Evolutionary conservation across 2,113 vertebrate genomes (phyloP).

Genomic region (Dromaius novaehollandiae): DNA sequence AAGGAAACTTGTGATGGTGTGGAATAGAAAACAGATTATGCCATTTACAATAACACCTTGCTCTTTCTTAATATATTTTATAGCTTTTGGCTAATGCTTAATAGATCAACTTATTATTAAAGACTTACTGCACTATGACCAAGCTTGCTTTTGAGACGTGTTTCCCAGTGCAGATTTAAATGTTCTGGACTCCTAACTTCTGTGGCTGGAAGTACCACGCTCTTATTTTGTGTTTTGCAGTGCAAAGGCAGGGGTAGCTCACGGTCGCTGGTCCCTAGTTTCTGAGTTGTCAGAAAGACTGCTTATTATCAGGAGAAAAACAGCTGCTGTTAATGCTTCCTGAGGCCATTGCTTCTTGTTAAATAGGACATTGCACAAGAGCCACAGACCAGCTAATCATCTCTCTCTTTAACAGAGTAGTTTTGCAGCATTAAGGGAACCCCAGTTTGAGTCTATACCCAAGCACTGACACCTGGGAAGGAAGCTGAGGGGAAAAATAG

Average conservation of each 20-base stretch:
- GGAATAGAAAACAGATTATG: background rate
- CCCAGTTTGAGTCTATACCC: accelerated
- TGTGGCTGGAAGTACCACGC: too few relatives aligned
- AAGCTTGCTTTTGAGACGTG: background rate
- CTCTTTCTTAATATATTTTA: background rate
- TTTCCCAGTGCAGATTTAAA: background rate
- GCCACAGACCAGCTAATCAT: background rate
- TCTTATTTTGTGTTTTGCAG: background rate
- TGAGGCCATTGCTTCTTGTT: background rate
- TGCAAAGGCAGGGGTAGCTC: background rate
- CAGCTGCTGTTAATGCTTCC: background rate
- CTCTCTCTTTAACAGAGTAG: background rate
- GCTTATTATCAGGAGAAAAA: background rate
- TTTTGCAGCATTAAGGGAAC: accelerated
- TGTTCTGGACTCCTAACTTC: too few relatives aligned
- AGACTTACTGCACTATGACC: background rate
- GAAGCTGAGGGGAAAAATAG: background rate
- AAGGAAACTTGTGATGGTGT: background rate
- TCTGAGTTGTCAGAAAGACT: background rate
- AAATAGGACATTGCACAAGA: background rate
- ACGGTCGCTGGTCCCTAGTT: background rate
- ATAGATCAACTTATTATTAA: background rate
- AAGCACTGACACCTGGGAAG: background rate
- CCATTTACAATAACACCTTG: background rate
- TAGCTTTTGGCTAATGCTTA: background rate